Evolutionary conservation across 2,113 vertebrate species (phyloP).

Genomic region (Neotragus pygmaeus): DNA sequence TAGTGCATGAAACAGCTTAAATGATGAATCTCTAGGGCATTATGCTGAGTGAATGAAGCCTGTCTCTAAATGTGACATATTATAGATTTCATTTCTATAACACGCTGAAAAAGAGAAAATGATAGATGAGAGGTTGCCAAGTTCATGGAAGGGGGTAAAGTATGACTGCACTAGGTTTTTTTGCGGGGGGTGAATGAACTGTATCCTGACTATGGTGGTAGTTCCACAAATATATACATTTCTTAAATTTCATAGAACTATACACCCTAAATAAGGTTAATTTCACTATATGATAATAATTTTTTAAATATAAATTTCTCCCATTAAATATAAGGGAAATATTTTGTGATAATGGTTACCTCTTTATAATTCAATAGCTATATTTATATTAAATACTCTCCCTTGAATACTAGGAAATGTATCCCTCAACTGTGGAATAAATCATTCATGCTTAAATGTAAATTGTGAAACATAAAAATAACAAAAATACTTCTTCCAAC

Average conservation of each 20-base stretch:
- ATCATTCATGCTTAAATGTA: constrained; percentile 25
- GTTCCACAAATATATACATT: neutral
- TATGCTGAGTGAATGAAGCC: neutral
- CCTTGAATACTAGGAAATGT: constrained; percentile 14
- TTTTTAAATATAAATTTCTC: neutral
- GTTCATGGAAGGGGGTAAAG: neutral
- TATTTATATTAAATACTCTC: neutral
- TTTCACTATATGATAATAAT: neutral
- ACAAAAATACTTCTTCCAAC: neutral
- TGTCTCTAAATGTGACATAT: constrained; percentile 6
- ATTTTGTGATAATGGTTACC: neutral
- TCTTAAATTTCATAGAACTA: neutral
- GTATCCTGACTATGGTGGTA: neutral
- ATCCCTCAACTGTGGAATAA: neutral
- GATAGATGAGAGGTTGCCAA: neutral
- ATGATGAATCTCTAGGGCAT: neutral
- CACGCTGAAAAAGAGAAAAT: neutral
- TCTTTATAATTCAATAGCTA: neutral
- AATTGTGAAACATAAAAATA: constrained; percentile 8
- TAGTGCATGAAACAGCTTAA: neutral
- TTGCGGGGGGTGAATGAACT: neutral
- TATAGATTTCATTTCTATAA: neutral
- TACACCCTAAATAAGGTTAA: neutral
- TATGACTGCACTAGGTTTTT: neutral
- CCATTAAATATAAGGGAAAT: neutral